Conservation (phyloP, 1,140 invertebrate species). For the Idris sp. region DNA sequence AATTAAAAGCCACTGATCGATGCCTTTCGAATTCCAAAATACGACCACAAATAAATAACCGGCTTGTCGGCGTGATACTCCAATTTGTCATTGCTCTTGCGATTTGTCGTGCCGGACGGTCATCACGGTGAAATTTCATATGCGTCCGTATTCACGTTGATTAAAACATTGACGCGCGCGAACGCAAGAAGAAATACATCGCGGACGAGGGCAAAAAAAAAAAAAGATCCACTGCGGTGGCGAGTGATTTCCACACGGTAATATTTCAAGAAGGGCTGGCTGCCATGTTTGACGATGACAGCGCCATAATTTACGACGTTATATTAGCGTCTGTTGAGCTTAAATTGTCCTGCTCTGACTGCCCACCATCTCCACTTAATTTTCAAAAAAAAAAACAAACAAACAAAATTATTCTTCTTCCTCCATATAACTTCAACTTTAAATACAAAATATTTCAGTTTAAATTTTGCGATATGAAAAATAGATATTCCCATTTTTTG, state of each 20-base stretch:
- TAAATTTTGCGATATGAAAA: too few relatives aligned
- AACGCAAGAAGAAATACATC: constrained; percentile 50
- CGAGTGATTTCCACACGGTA: constrained; percentile 48
- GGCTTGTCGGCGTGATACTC: constrained; percentile 27
- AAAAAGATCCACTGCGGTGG: neutral
- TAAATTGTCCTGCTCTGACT: constrained; percentile 45
- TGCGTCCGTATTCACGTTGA: constrained; percentile 49
- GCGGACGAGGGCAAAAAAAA: constrained; percentile 19
- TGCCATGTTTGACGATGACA: constrained; percentile 61
- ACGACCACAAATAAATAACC: constrained; percentile 50
- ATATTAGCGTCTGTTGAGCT: constrained; percentile 54
- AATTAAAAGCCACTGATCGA: constrained; percentile 22
- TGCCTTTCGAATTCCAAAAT: constrained; percentile 18
- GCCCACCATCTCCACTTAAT: too few relatives aligned
- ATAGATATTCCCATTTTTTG: too few relatives aligned
- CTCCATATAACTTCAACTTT: too few relatives aligned
- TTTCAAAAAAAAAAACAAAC: too few relatives aligned
- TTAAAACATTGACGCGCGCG: constrained; percentile 54
- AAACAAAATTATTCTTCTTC: too few relatives aligned
- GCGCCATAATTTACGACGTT: constrained; percentile 55
- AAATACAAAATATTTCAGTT: too few relatives aligned
- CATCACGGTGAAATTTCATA: constrained; percentile 49
- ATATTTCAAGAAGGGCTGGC: constrained; percentile 45
- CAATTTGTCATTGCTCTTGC: constrained; percentile 44
- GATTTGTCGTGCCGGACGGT: constrained; percentile 33